These are phyloP conservation scores for Blomia tropicalis DNA, from an alignment of 2,888 invertebrate species.

Conservation along the genomic window DNA sequence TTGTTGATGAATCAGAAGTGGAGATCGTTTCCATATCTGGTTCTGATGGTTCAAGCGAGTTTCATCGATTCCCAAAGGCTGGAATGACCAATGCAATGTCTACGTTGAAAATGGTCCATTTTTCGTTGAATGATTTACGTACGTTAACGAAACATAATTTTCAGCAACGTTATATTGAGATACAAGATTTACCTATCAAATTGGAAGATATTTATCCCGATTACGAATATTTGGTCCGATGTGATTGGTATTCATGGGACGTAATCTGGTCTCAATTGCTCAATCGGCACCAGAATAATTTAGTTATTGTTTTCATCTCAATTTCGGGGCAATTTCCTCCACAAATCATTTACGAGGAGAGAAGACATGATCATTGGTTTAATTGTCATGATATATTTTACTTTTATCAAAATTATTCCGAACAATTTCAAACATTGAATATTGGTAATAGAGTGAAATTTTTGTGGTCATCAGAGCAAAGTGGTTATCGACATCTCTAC, in stretches of 20 bases:
- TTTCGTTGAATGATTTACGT: constrained; percentile 39
- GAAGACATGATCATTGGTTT: constrained; percentile 62
- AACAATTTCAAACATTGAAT: constrained; percentile 19
- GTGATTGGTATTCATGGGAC: constrained; percentile 86
- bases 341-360: constrained; percentile 41
- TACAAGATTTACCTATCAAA: constrained; percentile 31
- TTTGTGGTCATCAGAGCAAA: constrained; percentile 83
- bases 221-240: constrained; percentile 85
- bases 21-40: constrained; percentile 76
- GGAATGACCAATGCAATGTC: constrained; percentile 62
- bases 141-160: not conserved
- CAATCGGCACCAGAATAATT: constrained; percentile 64
- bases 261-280: constrained; percentile 84
- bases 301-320: constrained; percentile 67
- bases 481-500: constrained; percentile 73
- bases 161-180: not conserved
- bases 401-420: constrained; percentile 46
- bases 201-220: constrained; percentile 58
- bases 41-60: constrained; percentile 48
- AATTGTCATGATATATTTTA: constrained; percentile 75
- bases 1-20: constrained; percentile 55
- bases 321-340: constrained; percentile 39
- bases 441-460: constrained; percentile 45
- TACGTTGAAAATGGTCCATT: constrained; percentile 55
- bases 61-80: constrained; percentile 42